Conservation (phyloP, 2,113 vertebrate genomes). For the Mohoua ochrocephala region DNA sequence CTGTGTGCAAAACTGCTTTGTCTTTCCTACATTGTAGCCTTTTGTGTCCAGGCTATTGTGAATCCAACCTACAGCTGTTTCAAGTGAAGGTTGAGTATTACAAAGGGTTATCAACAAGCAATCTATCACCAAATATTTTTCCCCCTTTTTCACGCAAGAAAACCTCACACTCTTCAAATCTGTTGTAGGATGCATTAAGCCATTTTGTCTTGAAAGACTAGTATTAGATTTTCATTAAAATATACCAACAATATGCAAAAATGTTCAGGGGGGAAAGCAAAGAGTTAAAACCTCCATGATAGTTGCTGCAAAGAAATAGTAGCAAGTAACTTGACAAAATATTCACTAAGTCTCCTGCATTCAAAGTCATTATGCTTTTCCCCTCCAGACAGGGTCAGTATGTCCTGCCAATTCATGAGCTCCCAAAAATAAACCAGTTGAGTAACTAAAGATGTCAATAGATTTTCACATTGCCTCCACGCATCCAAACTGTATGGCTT, state of each 20-base stretch:
- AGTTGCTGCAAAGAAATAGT: background rate
- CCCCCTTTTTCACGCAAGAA: background rate
- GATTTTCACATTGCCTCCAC: slow-evolving; percentile 26
- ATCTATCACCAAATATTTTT: background rate
- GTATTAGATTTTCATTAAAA: background rate
- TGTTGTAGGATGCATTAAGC: background rate
- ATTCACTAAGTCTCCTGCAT: background rate
- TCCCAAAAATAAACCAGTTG: slow-evolving; percentile 61
- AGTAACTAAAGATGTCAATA: slow-evolving; percentile 47
- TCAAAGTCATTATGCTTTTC: background rate
- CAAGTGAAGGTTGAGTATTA: background rate
- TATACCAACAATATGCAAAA: background rate
- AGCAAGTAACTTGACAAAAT: background rate
- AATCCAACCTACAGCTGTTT: background rate
- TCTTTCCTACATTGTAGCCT: background rate
- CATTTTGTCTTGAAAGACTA: background rate
- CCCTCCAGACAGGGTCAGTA: slow-evolving; percentile 9
- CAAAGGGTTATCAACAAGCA: background rate
- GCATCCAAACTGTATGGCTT: background rate
- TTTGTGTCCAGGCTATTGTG: background rate
- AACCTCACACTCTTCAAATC: background rate
- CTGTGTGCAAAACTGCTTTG: background rate
- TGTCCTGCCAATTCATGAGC: slow-evolving; percentile 47
- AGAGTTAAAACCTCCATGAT: background rate
- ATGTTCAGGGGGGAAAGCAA: background rate